Percentiles rank a stretch among this genome's conserved stretches.
phyloP scores from a whole-genome alignment of 2,888 invertebrate genomes.

The Parasteatoda lunata region DNA sequence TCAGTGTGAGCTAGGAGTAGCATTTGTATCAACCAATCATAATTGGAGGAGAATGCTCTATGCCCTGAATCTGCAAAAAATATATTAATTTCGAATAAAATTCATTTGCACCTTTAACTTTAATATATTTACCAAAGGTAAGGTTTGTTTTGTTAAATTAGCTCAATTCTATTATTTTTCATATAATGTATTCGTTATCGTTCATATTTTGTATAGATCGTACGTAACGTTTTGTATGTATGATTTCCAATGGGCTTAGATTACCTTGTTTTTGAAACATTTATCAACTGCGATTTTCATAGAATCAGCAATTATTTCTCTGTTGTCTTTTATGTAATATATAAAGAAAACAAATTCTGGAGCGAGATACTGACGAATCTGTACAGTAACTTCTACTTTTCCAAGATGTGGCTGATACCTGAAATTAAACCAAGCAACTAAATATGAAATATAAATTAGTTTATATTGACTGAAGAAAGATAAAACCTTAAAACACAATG shows the following conservation, averaged over 20 bases:
- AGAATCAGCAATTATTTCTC: conserved; percentile 79
- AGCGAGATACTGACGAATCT: conserved; percentile 71
- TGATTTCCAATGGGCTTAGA: no score
- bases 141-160: neutral
- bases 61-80: no score
- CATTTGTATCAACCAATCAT: no score
- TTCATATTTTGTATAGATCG: conserved; percentile 10
- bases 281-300: conserved; percentile 78
- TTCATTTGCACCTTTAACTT: neutral
- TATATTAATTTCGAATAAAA: neutral
- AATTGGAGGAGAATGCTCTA: no score
- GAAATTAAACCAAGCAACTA: neutral
- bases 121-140: neutral
- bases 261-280: conserved; percentile 79
- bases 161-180: neutral
- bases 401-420: conserved; percentile 55
- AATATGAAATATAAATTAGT: neutral
- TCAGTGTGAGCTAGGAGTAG: no score
- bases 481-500: neutral
- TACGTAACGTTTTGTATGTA: no score
- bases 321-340: conserved; percentile 76
- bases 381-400: conserved; percentile 26
- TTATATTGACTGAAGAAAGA: neutral
- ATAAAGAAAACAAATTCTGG: conserved; percentile 76
- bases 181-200: neutral